Percentiles rank a stretch among this genome's conserved stretches.
phyloP scores from a whole-genome alignment of 2,888 invertebrate species.

The Campoplex capitator region DNA sequence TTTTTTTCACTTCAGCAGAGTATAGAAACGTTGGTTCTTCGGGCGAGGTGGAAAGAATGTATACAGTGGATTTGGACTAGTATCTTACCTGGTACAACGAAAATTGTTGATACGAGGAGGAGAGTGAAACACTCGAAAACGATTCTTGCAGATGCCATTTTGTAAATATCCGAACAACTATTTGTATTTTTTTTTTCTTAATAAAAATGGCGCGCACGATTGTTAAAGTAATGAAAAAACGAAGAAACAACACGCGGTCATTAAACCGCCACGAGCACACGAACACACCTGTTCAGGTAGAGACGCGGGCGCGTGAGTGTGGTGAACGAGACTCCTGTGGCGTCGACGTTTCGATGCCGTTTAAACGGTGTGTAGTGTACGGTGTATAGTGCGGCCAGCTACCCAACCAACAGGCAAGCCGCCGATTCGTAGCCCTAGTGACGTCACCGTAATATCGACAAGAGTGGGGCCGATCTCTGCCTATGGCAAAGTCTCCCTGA shows the following conservation, averaged over 20 bases:
- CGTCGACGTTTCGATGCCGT: constrained; percentile 64
- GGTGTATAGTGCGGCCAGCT: background rate
- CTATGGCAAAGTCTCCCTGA: constrained; percentile 51
- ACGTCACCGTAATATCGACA: constrained; percentile 61
- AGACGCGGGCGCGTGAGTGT: constrained; percentile 13
- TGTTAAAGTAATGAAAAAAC: background rate
- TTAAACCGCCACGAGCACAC: constrained; percentile 47
- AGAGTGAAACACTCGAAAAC: constrained; percentile 53
- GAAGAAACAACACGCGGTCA: constrained; percentile 51
- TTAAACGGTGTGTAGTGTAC: constrained; percentile 39
- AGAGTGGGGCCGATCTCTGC: constrained; percentile 66
- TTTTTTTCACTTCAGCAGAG: background rate
- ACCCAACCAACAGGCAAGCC: constrained; percentile 40
- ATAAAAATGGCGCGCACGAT: background rate
- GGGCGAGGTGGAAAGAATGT: constrained; percentile 10
- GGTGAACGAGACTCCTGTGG: constrained; percentile 36
- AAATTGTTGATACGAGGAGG: constrained; percentile 42
- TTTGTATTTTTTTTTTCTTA: constrained; percentile 13
- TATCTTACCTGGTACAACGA: constrained; percentile 67
- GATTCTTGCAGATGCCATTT: constrained; percentile 57
- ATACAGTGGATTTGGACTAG: background rate
- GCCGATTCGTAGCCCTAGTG: constrained; percentile 56
- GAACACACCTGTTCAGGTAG: constrained; percentile 60
- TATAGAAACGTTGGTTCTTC: constrained; percentile 6
- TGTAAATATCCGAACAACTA: constrained; percentile 9